These are phyloP conservation scores for Myiagra hebetior DNA, from an alignment of 2,113 vertebrate species.

Conservation along the genomic window DNA sequence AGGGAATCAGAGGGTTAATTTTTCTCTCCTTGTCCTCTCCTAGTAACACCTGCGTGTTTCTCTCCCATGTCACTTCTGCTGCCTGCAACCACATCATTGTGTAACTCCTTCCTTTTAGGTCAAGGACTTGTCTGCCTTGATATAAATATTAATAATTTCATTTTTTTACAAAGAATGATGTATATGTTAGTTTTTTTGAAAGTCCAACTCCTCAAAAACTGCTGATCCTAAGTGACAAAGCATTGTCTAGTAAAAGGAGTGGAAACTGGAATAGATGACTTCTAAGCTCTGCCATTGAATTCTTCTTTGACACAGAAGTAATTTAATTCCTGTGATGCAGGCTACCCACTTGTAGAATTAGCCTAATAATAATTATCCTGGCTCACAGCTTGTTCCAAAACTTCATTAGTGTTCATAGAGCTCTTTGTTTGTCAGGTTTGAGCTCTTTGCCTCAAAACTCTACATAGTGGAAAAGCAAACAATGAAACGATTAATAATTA, in stretches of 20 bases:
- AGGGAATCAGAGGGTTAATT: not conserved
- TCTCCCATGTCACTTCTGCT: not conserved
- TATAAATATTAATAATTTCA: slow-evolving; percentile 39
- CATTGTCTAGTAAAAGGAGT: not conserved
- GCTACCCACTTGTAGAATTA: not conserved
- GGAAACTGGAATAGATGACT: not conserved
- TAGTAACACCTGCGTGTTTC: not conserved
- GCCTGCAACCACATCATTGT: not conserved
- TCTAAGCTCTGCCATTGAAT: not conserved
- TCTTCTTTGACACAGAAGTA: not conserved
- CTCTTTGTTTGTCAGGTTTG: not conserved
- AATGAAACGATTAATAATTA: not conserved
- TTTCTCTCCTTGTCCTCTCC: not conserved
- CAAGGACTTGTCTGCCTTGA: slow-evolving; percentile 3
- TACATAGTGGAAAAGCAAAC: not conserved
- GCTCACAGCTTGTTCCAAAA: not conserved
- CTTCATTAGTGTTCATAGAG: not conserved
- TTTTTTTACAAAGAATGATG: not conserved
- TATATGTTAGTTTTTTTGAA: not conserved
- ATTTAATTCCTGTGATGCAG: not conserved
- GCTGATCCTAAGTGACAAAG: not conserved
- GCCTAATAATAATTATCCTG: not conserved
- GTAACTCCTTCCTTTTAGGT: not conserved
- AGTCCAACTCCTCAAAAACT: not conserved
- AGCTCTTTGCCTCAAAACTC: not conserved